Evolutionary conservation across 2,113 vertebrate species (phyloP), one percentile per base, ranked within the genome.

Genomic region (Vireo altiloquus): DNA sequence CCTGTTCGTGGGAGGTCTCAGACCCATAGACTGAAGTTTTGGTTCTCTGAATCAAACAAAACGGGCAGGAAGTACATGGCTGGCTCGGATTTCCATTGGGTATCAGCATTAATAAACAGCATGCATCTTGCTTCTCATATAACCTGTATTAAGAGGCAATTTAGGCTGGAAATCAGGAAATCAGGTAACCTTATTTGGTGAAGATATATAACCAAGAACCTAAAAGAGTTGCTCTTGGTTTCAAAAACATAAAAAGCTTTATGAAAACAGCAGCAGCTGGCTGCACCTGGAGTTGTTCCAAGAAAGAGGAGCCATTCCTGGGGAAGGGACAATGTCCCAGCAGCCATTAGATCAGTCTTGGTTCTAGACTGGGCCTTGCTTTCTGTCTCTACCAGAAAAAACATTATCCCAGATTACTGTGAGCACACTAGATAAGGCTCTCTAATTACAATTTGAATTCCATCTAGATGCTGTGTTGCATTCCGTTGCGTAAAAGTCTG

Each of bases 381-480:
- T 92, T 95, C n/a, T 56, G 3, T 72, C 70, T 44, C 4, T 52
- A 76, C 9, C 5, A 56, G 44, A n/a, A 47, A 35, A 49, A 80
- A 79, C 80, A 47, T 1, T 0, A 64, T n/a, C 33, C 37, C 28
- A 66, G 6, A 35, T 85, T 82, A 56, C 33, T 47, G 15, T 65
- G 6, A 92, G 49, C 53, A n/a, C 60, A 54, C 6, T 52, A 56
- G 65, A 52, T 72, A 35, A 6, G 5, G 31, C 37, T 59, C 27
- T 84, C 39, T 79, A 79, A 72, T 90, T 87, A 61, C 56, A 81
- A 76, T 82, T 92, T 80, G 78, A 85, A 71, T 94, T 93, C 66
- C 40, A 44, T 84, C 66, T 82, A 68, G 69, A 64, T 87, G 31
- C 37, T 28, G 14, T 15, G 46, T 87, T 96, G 28, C 70, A n/a